Evolutionary conservation across 1,140 invertebrate species (phyloP).

Genomic region (Homarus americanus): DNA sequence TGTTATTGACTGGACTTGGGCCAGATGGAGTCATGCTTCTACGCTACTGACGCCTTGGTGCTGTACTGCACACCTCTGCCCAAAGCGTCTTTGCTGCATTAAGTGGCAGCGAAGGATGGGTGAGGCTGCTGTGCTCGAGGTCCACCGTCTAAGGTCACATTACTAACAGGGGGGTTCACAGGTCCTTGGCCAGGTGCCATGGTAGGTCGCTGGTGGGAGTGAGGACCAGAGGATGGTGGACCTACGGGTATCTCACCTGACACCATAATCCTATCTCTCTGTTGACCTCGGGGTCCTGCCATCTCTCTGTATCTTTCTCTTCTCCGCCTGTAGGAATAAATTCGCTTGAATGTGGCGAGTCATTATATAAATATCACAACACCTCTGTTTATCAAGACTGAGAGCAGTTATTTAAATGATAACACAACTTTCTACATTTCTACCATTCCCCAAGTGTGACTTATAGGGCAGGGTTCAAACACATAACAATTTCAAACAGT

Average conservation of each 20-base stretch:
- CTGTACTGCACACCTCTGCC: background rate
- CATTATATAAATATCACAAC: too few species aligned
- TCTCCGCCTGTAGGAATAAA: conserved; percentile 27
- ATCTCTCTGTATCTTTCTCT: conserved; percentile 48
- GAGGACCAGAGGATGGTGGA: conserved; percentile 37
- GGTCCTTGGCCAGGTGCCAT: conserved; percentile 44
- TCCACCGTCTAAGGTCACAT: background rate
- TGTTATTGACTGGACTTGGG: conserved; percentile 17
- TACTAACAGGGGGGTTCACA: conserved; percentile 17
- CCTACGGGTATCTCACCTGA: conserved; percentile 26
- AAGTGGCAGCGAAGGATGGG: background rate
- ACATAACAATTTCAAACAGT: too few species aligned
- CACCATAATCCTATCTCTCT: conserved; percentile 20
- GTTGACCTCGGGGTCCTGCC: background rate
- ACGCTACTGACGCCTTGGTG: conserved; percentile 1
- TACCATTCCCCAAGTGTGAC: too few species aligned
- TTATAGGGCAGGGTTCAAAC: too few species aligned
- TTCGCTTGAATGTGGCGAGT: background rate
- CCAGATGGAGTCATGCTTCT: conserved; percentile 9
- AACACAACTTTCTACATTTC: too few species aligned
- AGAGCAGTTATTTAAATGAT: too few species aligned
- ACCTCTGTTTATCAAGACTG: too few species aligned
- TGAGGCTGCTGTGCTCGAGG: conserved; percentile 15
- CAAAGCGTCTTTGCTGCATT: conserved; percentile 31
- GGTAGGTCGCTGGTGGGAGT: conserved; percentile 22